Conservation (phyloP, 1,140 invertebrate species). For the Sitobion miscanthi region DNA sequence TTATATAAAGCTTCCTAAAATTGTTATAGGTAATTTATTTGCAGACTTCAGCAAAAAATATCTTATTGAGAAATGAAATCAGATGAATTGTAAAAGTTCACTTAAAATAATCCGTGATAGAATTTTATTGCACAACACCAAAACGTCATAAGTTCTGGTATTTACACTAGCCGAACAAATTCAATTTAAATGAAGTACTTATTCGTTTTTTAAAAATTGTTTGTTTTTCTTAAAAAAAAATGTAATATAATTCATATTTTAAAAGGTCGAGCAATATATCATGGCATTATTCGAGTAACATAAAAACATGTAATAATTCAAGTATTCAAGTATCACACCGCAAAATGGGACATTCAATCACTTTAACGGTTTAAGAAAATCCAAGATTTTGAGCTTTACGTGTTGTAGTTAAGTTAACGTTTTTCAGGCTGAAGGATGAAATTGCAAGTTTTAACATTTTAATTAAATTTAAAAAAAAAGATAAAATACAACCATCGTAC, state of each 20-base stretch:
- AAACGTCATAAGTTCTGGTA: background rate
- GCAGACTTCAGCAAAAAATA: background rate
- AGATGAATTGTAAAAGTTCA: background rate
- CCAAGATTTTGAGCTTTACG: background rate
- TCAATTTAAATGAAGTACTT: background rate
- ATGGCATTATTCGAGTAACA: background rate
- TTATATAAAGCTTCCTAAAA: background rate
- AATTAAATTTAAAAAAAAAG: background rate
- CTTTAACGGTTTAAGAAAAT: background rate
- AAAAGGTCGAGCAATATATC: background rate
- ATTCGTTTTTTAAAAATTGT: background rate
- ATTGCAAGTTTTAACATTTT: background rate
- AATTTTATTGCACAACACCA: background rate
- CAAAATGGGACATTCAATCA: background rate
- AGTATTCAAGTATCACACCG: background rate
- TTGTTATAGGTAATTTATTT: background rate
- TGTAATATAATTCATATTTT: background rate
- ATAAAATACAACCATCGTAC: background rate
- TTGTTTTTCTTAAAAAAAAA: background rate
- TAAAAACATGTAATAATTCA: background rate
- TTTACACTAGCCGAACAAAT: background rate
- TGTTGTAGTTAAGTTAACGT: background rate
- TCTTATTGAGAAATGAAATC: background rate
- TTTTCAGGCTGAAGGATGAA: background rate
- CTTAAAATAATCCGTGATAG: background rate